Conservation (phyloP, 2,888 invertebrate genomes). For the Zeuzera pyrina region DNA sequence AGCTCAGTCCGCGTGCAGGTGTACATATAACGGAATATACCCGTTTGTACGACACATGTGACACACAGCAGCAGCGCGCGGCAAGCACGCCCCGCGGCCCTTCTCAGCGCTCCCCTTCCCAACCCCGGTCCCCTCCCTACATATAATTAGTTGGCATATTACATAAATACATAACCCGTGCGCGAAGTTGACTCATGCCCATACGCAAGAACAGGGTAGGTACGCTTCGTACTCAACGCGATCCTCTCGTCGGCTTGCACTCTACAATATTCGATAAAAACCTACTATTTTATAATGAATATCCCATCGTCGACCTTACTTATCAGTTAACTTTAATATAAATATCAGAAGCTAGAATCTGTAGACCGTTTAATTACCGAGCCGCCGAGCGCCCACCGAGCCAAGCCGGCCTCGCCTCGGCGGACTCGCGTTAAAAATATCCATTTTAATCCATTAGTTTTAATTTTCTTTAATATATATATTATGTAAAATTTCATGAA, state of each 20-base stretch:
- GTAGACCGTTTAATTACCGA: constrained; percentile 24
- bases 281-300: constrained; percentile 37
- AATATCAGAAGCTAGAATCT: constrained; percentile 41
- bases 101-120: too few species aligned
- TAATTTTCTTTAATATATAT: constrained; percentile 17
- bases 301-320: constrained; percentile 26
- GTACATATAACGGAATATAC: too few species aligned
- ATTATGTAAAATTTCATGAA: constrained; percentile 35
- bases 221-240: too few species aligned
- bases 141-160: constrained; percentile 42
- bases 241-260: neutral
- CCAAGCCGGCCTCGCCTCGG: too few species aligned
- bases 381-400: constrained; percentile 10
- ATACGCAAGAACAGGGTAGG: constrained; percentile 4
- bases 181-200: too few species aligned
- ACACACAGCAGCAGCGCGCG: too few species aligned
- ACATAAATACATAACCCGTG: constrained; percentile 35
- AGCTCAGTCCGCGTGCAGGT: too few species aligned
- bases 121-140: too few species aligned
- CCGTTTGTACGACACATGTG: too few species aligned
- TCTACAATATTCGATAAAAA: constrained; percentile 29
- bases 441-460: too few species aligned
- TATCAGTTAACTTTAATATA: constrained; percentile 32
- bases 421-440: too few species aligned
- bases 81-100: too few species aligned